phyloP scores from a whole-genome alignment of 2,888 invertebrate species.

The Dynastes maya region DNA sequence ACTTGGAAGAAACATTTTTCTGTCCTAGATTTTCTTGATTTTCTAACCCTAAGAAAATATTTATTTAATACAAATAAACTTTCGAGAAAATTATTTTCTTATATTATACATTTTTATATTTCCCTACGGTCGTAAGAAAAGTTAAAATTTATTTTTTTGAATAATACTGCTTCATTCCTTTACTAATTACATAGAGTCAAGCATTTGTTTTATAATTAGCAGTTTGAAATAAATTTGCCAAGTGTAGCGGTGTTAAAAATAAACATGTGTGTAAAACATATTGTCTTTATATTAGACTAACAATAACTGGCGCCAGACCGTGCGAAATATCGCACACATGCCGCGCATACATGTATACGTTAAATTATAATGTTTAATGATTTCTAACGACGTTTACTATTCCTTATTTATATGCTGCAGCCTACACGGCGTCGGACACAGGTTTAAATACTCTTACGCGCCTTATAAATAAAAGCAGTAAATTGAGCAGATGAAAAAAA shows the following conservation, averaged over 20 bases:
- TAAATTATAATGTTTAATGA: constrained; percentile 31
- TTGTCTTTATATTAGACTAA: constrained; percentile 33
- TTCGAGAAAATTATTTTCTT: too few relatives aligned
- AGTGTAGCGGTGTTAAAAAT: constrained; percentile 24
- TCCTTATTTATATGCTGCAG: background rate
- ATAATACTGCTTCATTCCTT: background rate
- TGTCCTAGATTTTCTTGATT: too few relatives aligned
- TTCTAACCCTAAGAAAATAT: too few relatives aligned
- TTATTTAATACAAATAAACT: too few relatives aligned
- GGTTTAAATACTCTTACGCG: too few relatives aligned
- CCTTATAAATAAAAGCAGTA: too few relatives aligned
- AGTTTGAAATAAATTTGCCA: constrained; percentile 8
- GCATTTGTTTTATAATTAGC: constrained; percentile 28
- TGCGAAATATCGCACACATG: constrained; percentile 30
- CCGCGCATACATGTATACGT: background rate
- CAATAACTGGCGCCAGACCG: constrained; percentile 42
- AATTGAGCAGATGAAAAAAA: too few relatives aligned
- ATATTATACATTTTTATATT: too few relatives aligned
- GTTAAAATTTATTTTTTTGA: too few relatives aligned
- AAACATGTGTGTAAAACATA: constrained; percentile 32
- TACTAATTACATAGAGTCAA: background rate
- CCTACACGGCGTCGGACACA: too few relatives aligned
- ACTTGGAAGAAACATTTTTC: too few relatives aligned
- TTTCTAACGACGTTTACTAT: background rate
- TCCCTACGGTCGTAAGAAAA: too few relatives aligned